Percentiles rank a stretch among this genome's conserved stretches.
phyloP scores from a whole-genome alignment of 2,888 invertebrate genomes.

The Chaitophorus viminalis region DNA sequence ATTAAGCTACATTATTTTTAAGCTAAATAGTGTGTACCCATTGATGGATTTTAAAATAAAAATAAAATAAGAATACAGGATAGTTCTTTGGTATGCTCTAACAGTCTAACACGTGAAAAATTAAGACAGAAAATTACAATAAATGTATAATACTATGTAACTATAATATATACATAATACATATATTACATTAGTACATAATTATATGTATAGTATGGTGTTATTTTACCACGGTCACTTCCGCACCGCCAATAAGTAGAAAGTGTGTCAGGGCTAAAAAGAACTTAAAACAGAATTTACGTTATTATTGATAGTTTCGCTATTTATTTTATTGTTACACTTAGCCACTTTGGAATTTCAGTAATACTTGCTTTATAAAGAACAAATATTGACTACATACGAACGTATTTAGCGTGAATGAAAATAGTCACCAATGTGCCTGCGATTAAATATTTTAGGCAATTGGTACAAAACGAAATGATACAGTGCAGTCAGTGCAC shows the following conservation, averaged over 20 bases:
- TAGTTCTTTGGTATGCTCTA: no score
- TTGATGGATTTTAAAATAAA: no score
- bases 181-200: conserved; percentile 13
- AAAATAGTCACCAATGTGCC: background rate
- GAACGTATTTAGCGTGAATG: background rate
- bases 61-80: no score
- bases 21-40: no score
- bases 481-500: background rate
- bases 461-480: background rate
- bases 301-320: conserved; percentile 27
- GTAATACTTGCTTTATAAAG: conserved; percentile 2
- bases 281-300: conserved; percentile 45
- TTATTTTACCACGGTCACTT: conserved; percentile 38
- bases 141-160: no score
- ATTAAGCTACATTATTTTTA: no score
- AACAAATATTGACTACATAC: background rate
- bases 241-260: conserved; percentile 22
- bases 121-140: no score
- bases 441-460: background rate
- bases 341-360: conserved; percentile 28
- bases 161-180: background rate
- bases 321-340: conserved; percentile 44
- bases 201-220: conserved; percentile 1
- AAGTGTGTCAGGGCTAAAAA: conserved; percentile 57
- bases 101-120: no score